Base-by-base conservation (phyloP, 2,797 vertebrate genomes). In the Brotogeris chrysoptera region DNA sequence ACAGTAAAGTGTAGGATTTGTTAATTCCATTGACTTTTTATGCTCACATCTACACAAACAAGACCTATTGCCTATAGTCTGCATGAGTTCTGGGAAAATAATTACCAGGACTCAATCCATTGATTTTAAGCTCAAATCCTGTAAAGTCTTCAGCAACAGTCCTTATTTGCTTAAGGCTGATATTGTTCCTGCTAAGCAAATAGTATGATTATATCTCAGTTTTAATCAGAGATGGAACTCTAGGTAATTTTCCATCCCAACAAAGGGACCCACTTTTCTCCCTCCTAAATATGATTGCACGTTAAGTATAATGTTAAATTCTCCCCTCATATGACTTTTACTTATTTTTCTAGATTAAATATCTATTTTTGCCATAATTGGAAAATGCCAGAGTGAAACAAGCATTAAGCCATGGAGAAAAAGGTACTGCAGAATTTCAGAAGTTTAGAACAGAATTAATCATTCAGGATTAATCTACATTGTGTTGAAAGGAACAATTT, bases 321-420 rank as follows among this genome's bases (percentile, higher is more conserved):
- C 32, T 90, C n/a, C 36, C 77, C 49, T 79, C 32, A 76, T 59
- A 38, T 12, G 18, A 55, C 44, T 64, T 16, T 68, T 91, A 11
- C 49, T 84, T 70, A 16, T 52, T 91, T 92, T 82, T 90, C 80
- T 80, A 96, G 88, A 47, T 72, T 30, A 94, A 94, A 59, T 91
- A 74, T n/a, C 59, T 77, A 17, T 50, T 2, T 47, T 65, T 85
- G 50, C 69, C 68, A 57, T 70, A 84, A 80, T 72, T 80, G 74
- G 65, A 77, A 78, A 88, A 50, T 41, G 39, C 34, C 60, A 25
- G 36, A 24, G 86, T 83, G 66, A 84, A 71, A 64, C 12, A 77
- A 72, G 71, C 59, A 72, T 32, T 59, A 81, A 82, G 30, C 43
- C 27, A 14, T 3, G 13, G 46, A 50, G 65, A 6, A 81, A 68